Base-by-base conservation (phyloP, 1,140 invertebrate genomes). In the Hyphantria cunea region DNA sequence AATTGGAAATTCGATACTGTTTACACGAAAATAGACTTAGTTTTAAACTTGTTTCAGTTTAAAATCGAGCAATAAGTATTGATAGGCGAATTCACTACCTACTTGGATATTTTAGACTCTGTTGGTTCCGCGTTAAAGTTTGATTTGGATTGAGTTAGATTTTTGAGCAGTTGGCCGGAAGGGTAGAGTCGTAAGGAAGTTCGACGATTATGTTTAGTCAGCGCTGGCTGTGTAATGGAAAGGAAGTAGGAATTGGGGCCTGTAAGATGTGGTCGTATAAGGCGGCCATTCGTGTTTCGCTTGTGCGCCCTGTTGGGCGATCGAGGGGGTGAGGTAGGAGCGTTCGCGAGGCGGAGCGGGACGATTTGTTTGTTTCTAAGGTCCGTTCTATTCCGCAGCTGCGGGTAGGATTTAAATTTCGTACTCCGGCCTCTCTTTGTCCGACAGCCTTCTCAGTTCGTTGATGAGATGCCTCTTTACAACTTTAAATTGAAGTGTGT, bases 171-270 rank as follows among this genome's bases (percentile, higher is more conserved):
- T 82, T 84, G 68, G 65, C 72, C 83, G 87, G 85, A 90, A 88
- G 87, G 85, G 87, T 87, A 86, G 69, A 88, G 83, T 88, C 87
- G 87, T 90, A 90, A 90, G 87, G 87, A 90, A 90, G 87, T 88
- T 88, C 78, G 80, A 78, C 85, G 87, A 90, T 90, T 90, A 88
- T 88, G 87, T 90, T 87, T 88, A 90, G 85, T 88, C 84, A 90
- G 85, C 82, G 79, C 74, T 83, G 76, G 76, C 77, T 79, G 86
- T 84, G 85, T 90, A 90, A 90, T 88, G 87, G 87, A 86, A 90
- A 90, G 87, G 87, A 90, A 90, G 87, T 90, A 87, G 87, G 80
- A 84, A 88, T 87, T 80, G 87, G 84, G 86, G 85, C 82, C 86
- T 85, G 87, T 90, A 90, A 90, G 87, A 90, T 88, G 85, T 77